Evolutionary conservation across 2,797 vertebrate genomes (phyloP).

Genomic region (Onychomys arenicola): DNA sequence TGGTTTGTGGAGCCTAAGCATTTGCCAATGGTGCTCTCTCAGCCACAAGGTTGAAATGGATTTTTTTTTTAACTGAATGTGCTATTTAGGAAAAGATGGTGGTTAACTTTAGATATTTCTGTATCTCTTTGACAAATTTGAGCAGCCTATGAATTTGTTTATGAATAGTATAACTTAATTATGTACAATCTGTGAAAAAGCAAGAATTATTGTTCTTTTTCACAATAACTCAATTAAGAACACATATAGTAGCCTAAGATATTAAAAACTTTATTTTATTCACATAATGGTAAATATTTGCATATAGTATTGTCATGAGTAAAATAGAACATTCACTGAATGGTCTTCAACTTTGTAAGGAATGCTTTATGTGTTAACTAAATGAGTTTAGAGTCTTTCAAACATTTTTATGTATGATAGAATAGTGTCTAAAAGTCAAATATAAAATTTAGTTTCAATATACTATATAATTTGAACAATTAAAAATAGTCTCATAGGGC

Average conservation of each 20-base stretch:
- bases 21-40: neutral
- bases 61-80: neutral
- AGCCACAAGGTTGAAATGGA: neutral
- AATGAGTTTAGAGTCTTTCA: slow-evolving; percentile 41
- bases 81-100: slow-evolving; percentile 30
- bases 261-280: slow-evolving; percentile 17
- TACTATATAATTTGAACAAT: slow-evolving; percentile 10
- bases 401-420: slow-evolving; percentile 19
- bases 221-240: neutral
- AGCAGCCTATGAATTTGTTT: slow-evolving; percentile 14
- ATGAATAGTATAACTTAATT: neutral
- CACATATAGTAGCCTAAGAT: neutral
- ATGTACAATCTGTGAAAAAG: neutral
- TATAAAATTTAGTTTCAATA: slow-evolving; percentile 7
- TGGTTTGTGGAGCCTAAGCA: neutral
- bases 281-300: neutral
- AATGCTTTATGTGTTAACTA: neutral
- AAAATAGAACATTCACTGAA: neutral
- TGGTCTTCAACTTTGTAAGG: neutral
- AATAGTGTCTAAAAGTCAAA: slow-evolving; percentile 34
- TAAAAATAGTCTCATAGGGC: neutral
- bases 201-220: slow-evolving; percentile 42
- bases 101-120: neutral
- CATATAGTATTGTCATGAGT: neutral
- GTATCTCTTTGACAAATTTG: slow-evolving; percentile 17